Conservation (phyloP, 2,113 vertebrate genomes). For the Myocastor coypus region DNA sequence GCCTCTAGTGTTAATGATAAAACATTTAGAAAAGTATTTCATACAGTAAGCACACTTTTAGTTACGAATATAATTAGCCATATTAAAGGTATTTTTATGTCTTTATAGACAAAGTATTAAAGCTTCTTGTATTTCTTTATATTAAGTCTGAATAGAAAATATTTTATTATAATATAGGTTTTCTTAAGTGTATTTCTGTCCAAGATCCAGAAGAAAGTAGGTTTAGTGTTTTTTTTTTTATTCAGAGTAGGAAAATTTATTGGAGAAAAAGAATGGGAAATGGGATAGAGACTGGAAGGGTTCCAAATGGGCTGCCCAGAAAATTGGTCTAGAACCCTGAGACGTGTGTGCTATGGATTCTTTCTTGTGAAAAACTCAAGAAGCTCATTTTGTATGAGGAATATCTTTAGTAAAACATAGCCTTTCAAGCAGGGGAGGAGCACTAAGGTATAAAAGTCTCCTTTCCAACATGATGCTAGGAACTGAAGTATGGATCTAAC, state of each 20-base stretch:
- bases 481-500: not conserved
- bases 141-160: slow-evolving; percentile 33
- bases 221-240: not conserved
- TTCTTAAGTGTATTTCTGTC: not conserved
- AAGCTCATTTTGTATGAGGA: slow-evolving; percentile 8
- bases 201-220: not conserved
- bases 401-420: not conserved
- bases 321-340: not conserved
- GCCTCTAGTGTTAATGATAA: not conserved
- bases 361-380: not conserved
- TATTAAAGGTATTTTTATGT: not conserved
- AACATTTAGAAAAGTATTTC: not conserved
- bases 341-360: not conserved
- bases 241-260: not conserved
- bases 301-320: not conserved
- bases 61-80: not conserved
- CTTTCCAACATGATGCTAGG: not conserved
- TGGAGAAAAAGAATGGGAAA: not conserved
- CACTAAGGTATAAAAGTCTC: not conserved
- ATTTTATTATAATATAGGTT: not conserved
- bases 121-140: slow-evolving; percentile 38
- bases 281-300: not conserved
- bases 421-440: not conserved
- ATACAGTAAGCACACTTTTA: not conserved
- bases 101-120: not conserved